Evolutionary conservation across 2,888 invertebrate genomes (phyloP).

Genomic region (Phengaris arion): DNA sequence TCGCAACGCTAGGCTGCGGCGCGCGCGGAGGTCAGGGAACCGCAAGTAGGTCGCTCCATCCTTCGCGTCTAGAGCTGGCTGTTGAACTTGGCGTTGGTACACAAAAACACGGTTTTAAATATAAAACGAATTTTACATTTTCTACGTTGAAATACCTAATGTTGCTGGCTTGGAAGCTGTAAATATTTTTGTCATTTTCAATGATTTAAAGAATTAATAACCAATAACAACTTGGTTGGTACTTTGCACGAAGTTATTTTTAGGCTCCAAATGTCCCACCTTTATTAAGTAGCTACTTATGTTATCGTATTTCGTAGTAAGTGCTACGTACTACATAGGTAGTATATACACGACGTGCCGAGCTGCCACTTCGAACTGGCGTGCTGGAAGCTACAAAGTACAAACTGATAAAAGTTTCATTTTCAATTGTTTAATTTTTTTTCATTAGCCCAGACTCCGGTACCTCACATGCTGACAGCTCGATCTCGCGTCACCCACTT

Average conservation of each 20-base stretch:
- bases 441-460: too few species aligned
- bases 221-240: not conserved
- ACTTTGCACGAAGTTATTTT: not conserved
- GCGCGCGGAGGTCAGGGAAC: slow-evolving; percentile 72
- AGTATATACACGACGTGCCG: not conserved
- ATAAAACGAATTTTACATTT: slow-evolving; percentile 53
- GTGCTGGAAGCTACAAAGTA: too few species aligned
- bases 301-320: not conserved
- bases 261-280: not conserved
- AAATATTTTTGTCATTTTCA: not conserved
- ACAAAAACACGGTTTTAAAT: slow-evolving; percentile 73
- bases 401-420: too few species aligned
- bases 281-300: too few species aligned
- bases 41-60: slow-evolving; percentile 77
- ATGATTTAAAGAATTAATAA: not conserved
- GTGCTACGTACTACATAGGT: not conserved
- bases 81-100: slow-evolving; percentile 70
- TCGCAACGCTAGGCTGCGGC: slow-evolving; percentile 64
- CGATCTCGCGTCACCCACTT: too few species aligned
- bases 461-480: too few species aligned
- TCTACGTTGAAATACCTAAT: slow-evolving; percentile 41
- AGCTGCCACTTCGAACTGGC: too few species aligned
- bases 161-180: slow-evolving; percentile 3
- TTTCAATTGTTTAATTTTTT: too few species aligned
- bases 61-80: slow-evolving; percentile 67